A percentile compares a stretch with the other conserved stretches of the same genome.
phyloP scores from a whole-genome alignment of 2,888 invertebrate species.

The Ornithoptera priamus region DNA sequence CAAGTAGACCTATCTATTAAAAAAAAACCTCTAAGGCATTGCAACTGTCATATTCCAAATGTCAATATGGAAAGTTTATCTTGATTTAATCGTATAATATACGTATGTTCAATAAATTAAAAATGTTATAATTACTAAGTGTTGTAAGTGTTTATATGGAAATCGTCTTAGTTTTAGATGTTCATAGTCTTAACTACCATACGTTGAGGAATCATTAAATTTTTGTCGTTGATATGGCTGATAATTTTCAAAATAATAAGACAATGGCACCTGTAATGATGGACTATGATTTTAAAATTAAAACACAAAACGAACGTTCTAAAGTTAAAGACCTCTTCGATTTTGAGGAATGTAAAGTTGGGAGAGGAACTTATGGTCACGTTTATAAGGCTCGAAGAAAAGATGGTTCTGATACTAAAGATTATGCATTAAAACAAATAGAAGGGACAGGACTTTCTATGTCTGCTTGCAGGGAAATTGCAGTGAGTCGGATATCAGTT shows the following conservation, averaged over 20 bases:
- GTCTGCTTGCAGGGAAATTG: conserved; percentile 99
- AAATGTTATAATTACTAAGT: not conserved
- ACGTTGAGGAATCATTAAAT: not conserved
- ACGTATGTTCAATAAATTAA: too few relatives aligned
- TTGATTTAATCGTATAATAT: too few relatives aligned
- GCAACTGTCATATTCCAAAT: not conserved
- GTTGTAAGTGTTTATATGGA: not conserved
- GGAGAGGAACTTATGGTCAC: conserved; percentile 97
- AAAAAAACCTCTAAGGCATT: too few relatives aligned
- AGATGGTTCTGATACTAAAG: conserved; percentile 89
- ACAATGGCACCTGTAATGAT: conserved; percentile 85
- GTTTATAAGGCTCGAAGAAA: conserved; percentile 98
- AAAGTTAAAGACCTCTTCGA: conserved; percentile 99
- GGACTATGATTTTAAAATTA: conserved; percentile 98
- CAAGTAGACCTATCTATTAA: not conserved
- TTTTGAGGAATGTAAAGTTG: conserved; percentile 99
- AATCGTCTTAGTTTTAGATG: not conserved
- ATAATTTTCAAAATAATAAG: conserved; percentile 72
- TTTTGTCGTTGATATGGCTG: conserved; percentile 52
- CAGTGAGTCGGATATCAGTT: conserved; percentile 82
- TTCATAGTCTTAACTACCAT: not conserved
- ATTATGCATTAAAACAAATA: conserved; percentile 98
- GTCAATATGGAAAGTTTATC: not conserved
- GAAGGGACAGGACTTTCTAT: conserved; percentile 99
- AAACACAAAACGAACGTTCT: conserved; percentile 93